Percentiles rank a stretch among this genome's conserved stretches.
Evolutionary conservation across 2,797 vertebrate genomes (phyloP).

Genomic region (Coregonus suidteri): DNA sequence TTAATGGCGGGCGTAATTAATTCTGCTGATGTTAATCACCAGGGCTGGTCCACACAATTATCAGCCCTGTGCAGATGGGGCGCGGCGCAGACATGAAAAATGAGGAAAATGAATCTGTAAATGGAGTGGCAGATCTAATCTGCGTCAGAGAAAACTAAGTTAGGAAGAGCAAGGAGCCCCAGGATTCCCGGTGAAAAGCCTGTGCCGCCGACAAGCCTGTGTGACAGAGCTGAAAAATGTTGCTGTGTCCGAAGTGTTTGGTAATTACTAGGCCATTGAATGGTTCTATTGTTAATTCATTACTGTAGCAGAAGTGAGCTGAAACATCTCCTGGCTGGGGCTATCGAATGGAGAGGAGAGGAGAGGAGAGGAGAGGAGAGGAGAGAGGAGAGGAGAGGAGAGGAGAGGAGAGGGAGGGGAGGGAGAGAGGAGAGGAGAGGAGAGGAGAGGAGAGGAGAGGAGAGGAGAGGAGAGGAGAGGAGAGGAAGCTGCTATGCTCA

Average conservation of each 20-base stretch:
- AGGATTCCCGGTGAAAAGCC: conserved; percentile 88
- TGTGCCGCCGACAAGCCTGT: conserved; percentile 77
- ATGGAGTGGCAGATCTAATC: conserved; percentile 99
- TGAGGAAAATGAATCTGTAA: conserved; percentile 99
- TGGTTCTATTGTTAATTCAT: conserved; percentile 99
- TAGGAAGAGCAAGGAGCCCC: conserved; percentile 90
- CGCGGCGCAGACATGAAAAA: conserved; percentile 99
- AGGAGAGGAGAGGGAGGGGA: neutral
- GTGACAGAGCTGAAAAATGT: conserved; percentile 99
- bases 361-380: conserved; percentile 38
- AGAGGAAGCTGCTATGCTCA: no score
- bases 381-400: neutral
- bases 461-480: neutral
- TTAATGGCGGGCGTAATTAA: conserved; percentile 99
- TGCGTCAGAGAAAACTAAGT: conserved; percentile 99
- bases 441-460: neutral
- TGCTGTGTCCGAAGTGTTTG: conserved; percentile 96
- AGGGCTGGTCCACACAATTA: conserved; percentile 99
- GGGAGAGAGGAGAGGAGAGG: neutral
- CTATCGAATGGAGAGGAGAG: conserved; percentile 83
- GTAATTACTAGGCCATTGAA: conserved; percentile 99
- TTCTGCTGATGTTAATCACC: conserved; percentile 99
- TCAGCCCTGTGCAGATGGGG: conserved; percentile 99
- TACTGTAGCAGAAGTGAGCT: conserved; percentile 95
- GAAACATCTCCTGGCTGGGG: conserved; percentile 91